A percentile compares a stretch with the other conserved stretches of the same genome.
Evolutionary conservation across 2,113 vertebrate genomes (phyloP).

Genomic region (Nannobrachium achirus): DNA sequence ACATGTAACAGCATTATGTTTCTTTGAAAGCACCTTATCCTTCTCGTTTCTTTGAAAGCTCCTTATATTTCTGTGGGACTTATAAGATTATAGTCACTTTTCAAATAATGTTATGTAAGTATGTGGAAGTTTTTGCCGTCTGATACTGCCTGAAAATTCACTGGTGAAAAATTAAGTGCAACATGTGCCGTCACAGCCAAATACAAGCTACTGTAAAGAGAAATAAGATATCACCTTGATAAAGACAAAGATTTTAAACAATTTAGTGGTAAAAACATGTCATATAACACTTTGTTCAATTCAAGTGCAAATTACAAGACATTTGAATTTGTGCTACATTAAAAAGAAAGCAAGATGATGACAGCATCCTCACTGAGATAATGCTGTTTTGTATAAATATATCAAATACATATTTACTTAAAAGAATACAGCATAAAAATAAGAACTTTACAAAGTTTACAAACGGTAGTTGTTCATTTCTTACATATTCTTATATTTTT

Average conservation of each 20-base stretch:
- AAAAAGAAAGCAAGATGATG: conserved; percentile 3
- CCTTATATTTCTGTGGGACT: no score
- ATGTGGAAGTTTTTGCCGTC: not conserved
- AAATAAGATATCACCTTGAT: no score
- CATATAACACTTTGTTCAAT: no score
- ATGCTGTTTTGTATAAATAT: no score
- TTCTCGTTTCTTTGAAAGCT: conserved; percentile 27
- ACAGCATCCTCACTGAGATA: not conserved
- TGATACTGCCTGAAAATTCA: not conserved
- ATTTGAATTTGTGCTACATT: not conserved
- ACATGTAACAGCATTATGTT: not conserved
- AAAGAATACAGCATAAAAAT: no score
- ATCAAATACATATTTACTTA: no score
- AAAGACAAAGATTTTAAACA: conserved; percentile 22
- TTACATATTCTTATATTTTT: not conserved
- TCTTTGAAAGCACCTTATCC: conserved; percentile 32
- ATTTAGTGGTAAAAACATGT: not conserved
- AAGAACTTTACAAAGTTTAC: no score
- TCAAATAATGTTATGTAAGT: conserved; percentile 37
- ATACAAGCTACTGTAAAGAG: no score
- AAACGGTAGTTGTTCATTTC: no score
- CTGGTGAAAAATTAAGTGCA: not conserved
- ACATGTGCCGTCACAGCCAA: no score
- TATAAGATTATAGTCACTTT: conserved; percentile 40
- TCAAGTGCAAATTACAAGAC: not conserved